Conservation (phyloP, 2,888 invertebrate genomes). For the Diarsia dahlii region DNA sequence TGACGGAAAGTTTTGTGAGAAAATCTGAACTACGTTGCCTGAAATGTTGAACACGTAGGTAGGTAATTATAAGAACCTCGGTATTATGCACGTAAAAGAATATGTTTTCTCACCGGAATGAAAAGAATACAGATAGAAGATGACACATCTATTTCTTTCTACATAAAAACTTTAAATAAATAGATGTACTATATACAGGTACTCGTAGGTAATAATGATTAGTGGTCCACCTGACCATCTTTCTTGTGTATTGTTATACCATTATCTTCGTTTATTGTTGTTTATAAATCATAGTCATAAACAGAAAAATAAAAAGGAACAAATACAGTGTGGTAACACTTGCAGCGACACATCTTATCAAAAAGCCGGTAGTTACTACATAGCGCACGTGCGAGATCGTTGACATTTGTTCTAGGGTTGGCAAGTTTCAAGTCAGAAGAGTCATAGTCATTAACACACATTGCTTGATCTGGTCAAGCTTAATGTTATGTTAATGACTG, state of each 20-base stretch:
- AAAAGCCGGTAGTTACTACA: constrained; percentile 21
- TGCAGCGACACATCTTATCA: constrained; percentile 44
- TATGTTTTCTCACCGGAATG: neutral
- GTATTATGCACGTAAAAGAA: neutral
- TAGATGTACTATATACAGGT: too few species aligned
- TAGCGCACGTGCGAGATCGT: constrained; percentile 48
- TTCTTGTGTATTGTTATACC: neutral
- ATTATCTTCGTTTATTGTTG: neutral
- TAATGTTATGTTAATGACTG: too few species aligned
- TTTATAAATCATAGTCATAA: neutral
- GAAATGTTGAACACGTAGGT: neutral
- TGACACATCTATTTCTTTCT: neutral
- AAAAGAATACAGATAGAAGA: neutral
- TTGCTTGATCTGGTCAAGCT: too few species aligned
- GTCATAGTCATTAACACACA: too few species aligned
- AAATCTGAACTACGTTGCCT: neutral
- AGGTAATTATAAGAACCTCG: neutral
- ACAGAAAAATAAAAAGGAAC: constrained; percentile 11
- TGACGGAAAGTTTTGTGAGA: neutral
- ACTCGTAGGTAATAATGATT: too few species aligned
- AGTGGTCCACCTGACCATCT: neutral
- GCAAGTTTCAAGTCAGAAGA: too few species aligned
- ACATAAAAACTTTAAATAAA: too few species aligned
- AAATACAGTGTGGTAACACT: constrained; percentile 22
- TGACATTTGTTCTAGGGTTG: constrained; percentile 58